Conservation (phyloP, 2,113 vertebrate genomes). For the Alligator mississippiensis region DNA sequence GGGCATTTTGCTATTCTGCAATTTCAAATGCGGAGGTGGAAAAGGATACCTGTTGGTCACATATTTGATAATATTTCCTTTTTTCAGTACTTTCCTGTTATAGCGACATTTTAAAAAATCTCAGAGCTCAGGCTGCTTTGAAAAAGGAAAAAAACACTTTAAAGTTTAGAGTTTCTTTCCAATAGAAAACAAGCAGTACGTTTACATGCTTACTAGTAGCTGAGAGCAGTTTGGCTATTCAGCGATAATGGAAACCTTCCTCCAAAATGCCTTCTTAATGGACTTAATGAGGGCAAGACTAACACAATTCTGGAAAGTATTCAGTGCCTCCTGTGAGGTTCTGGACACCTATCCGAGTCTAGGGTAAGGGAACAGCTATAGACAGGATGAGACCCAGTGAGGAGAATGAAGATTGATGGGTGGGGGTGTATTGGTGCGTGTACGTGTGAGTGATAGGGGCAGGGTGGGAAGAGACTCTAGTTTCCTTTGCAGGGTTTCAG, state of each 20-base stretch:
- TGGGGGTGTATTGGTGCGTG: not conserved
- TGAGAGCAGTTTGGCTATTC: fast-evolving
- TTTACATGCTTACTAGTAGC: not conserved
- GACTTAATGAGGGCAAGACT: not conserved
- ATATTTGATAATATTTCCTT: not conserved
- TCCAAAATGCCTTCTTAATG: not conserved
- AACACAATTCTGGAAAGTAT: not conserved
- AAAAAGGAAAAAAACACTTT: not conserved
- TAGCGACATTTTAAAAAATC: not conserved
- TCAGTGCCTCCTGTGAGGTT: not conserved
- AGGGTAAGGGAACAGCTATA: not conserved
- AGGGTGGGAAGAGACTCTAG: not conserved
- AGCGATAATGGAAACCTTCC: not conserved
- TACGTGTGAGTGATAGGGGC: too few relatives aligned
- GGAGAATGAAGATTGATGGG: not conserved
- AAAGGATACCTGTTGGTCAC: not conserved
- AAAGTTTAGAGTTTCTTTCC: not conserved
- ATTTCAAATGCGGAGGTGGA: fast-evolving
- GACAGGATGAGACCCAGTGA: not conserved
- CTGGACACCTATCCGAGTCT: not conserved
- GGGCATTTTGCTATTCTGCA: not conserved
- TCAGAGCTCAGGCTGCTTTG: not conserved
- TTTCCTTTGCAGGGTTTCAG: not conserved
- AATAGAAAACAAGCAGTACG: not conserved
- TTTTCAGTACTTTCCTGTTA: not conserved